Evolutionary conservation across 2,113 vertebrate species (phyloP).

Genomic region (Python bivittatus): DNA sequence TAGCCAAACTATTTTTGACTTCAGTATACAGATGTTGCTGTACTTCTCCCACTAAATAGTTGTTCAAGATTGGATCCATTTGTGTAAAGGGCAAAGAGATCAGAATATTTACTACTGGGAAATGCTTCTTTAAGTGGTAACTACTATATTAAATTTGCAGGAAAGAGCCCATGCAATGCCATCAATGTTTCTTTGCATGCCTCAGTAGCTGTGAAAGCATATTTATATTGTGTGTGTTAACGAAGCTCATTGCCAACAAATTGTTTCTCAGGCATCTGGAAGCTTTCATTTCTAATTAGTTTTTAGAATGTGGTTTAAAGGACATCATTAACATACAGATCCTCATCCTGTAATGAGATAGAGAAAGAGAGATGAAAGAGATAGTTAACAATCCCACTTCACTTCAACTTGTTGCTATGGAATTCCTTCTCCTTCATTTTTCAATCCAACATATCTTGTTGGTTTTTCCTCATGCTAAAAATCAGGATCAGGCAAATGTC

Average conservation of each 20-base stretch:
- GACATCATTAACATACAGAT: conserved; percentile 57
- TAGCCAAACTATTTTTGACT: background rate
- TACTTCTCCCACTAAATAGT: background rate
- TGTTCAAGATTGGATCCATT: background rate
- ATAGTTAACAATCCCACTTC: conserved; percentile 56
- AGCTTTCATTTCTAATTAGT: conserved; percentile 57
- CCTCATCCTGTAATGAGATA: conserved; percentile 35
- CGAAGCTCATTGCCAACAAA: conserved; percentile 37
- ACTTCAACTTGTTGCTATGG: conserved; percentile 62
- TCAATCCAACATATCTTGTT: conserved; percentile 46
- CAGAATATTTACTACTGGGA: background rate
- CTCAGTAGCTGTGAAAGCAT: background rate
- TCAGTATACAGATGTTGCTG: background rate
- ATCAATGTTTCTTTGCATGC: background rate
- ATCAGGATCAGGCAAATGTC: background rate
- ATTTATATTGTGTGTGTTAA: background rate
- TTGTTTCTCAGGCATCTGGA: conserved; percentile 46
- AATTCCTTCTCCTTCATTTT: conserved; percentile 37
- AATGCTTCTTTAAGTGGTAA: background rate
- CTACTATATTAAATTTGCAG: background rate
- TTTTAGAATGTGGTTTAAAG: conserved; percentile 59
- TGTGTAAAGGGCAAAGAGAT: background rate
- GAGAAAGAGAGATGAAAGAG: conserved; percentile 55
- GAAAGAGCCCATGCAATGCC: background rate
- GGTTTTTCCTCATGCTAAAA: conserved; percentile 18